Conservation (phyloP, 2,888 invertebrate genomes). For the Rhopalosiphum nymphaeae region DNA sequence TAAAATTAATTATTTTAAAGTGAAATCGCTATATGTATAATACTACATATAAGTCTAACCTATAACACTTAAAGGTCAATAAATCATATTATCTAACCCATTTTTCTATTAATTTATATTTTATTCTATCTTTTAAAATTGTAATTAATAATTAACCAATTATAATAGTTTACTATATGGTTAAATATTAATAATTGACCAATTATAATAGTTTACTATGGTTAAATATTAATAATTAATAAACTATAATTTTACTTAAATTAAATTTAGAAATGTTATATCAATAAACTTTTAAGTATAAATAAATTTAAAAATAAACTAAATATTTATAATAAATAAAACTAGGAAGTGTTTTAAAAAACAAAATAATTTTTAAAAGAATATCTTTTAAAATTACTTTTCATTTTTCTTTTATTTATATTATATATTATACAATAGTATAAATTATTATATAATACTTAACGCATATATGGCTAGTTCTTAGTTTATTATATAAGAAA, state of each 20-base stretch:
- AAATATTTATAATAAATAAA: background rate
- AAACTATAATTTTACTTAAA: background rate
- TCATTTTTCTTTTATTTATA: background rate
- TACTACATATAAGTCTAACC: slow-evolving; percentile 9
- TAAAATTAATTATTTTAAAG: background rate
- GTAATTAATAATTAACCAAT: background rate
- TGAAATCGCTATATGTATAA: background rate
- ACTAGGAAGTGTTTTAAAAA: background rate
- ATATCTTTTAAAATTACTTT: background rate
- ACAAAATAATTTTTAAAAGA: background rate
- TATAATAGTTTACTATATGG: background rate
- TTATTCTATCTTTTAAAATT: slow-evolving; percentile 6
- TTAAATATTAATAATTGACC: slow-evolving; percentile 1
- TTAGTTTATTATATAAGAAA: background rate
- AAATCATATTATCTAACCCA: background rate
- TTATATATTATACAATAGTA: background rate
- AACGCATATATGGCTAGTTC: background rate
- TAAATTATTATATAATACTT: background rate
- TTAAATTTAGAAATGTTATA: background rate
- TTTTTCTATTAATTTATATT: background rate
- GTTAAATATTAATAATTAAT: background rate
- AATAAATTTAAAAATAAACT: background rate
- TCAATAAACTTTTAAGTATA: background rate
- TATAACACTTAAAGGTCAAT: background rate
- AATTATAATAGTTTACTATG: background rate